phyloP scores from a whole-genome alignment of 2,888 invertebrate genomes.

The Drepanosiphum platanoidis region DNA sequence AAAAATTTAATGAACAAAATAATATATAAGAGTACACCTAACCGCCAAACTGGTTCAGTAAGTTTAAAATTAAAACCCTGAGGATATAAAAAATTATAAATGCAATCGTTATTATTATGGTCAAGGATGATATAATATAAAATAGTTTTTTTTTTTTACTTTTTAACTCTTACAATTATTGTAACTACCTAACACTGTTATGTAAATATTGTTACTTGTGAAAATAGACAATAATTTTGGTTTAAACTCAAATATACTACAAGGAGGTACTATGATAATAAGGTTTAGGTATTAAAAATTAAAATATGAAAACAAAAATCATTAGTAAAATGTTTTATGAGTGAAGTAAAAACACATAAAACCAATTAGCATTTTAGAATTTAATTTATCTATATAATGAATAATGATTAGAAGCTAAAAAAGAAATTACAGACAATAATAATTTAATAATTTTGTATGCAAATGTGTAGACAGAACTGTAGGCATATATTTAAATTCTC shows the following conservation, averaged over 20 bases:
- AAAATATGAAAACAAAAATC: neutral
- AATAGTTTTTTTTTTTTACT: neutral
- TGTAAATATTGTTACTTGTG: too few species aligned
- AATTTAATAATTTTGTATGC: too few species aligned
- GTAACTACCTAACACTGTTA: neutral
- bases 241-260: too few species aligned
- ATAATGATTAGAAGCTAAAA: too few species aligned
- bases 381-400: too few species aligned
- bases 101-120: neutral
- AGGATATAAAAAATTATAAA: slow-evolving; percentile 20
- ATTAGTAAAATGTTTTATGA: neutral
- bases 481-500: neutral
- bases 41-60: neutral
- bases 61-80: neutral
- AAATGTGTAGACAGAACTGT: neutral
- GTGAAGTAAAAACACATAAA: neutral
- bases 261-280: too few species aligned
- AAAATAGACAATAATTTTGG: too few species aligned
- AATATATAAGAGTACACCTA: neutral
- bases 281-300: too few species aligned
- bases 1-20: too few species aligned
- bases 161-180: neutral
- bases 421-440: too few species aligned
- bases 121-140: slow-evolving; percentile 24
- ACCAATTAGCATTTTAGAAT: neutral